These are phyloP conservation scores for Aphidoletes aphidimyza DNA, from an alignment of 2,888 invertebrate species.

Conservation along the genomic window DNA sequence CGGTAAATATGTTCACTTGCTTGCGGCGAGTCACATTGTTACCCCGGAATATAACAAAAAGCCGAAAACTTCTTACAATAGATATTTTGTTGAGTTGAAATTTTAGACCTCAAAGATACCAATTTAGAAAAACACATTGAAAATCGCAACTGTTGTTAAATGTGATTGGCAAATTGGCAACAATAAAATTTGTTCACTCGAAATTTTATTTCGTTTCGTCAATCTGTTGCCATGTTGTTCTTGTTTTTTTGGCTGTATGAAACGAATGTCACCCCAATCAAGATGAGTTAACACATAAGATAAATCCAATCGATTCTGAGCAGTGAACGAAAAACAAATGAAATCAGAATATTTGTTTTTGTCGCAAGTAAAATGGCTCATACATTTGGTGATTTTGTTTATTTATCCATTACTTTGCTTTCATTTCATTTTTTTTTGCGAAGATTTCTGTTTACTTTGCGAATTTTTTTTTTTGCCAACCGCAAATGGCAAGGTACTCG, in stretches of 20 bases:
- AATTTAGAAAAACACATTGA: too few species aligned
- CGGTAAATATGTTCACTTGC: neutral
- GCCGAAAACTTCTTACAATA: too few species aligned
- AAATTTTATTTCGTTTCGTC: too few species aligned
- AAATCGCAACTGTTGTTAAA: too few species aligned
- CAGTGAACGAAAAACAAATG: neutral
- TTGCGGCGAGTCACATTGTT: neutral
- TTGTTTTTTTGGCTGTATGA: too few species aligned
- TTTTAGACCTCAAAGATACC: too few species aligned
- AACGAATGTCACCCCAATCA: too few species aligned
- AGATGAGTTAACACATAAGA: neutral
- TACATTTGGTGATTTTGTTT: constrained; percentile 11
- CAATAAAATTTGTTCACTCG: too few species aligned
- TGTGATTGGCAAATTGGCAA: too few species aligned
- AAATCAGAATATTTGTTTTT: constrained; percentile 6
- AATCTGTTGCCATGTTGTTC: too few species aligned
- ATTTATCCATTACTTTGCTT: neutral
- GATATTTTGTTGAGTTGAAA: too few species aligned
- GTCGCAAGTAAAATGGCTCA: neutral
- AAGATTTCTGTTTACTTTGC: constrained; percentile 28
- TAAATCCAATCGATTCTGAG: neutral
- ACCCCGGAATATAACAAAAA: too few species aligned
- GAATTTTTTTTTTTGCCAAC: neutral
- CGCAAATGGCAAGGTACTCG: neutral
- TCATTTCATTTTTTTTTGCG: neutral